phyloP scores from a whole-genome alignment of 2,888 invertebrate species.

The Heliconius ethilla region DNA sequence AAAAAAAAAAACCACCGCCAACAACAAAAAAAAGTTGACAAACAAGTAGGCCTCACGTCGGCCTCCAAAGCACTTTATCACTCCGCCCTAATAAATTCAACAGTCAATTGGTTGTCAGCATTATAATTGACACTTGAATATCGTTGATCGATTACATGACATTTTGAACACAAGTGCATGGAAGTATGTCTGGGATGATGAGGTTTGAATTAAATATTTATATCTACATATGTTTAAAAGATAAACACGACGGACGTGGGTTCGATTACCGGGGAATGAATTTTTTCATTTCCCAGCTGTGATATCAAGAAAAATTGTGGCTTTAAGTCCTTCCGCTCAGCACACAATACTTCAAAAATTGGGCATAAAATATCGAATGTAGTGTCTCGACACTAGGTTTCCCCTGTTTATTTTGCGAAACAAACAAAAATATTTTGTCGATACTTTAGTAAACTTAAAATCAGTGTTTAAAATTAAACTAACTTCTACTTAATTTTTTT shows the following conservation, averaged over 20 bases:
- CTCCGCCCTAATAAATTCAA: constrained; percentile 18
- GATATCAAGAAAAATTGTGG: neutral
- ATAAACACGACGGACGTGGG: neutral
- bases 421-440: no score
- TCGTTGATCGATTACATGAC: constrained; percentile 23
- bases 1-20: neutral
- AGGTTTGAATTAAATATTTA: neutral
- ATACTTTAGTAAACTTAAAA: no score
- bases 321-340: no score
- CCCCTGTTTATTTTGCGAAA: no score
- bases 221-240: neutral
- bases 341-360: no score
- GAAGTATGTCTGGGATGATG: neutral
- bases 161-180: constrained; percentile 3
- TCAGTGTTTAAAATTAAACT: no score
- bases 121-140: constrained; percentile 29
- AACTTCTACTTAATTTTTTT: no score
- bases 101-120: constrained; percentile 17
- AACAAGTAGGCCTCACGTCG: neutral
- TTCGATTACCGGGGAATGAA: neutral
- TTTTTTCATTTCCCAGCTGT: neutral
- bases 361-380: neutral
- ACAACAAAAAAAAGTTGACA: neutral
- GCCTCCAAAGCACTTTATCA: constrained; percentile 17
- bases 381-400: neutral